phyloP scores from a whole-genome alignment of 2,888 invertebrate species.

The Nomada lathburiana region DNA sequence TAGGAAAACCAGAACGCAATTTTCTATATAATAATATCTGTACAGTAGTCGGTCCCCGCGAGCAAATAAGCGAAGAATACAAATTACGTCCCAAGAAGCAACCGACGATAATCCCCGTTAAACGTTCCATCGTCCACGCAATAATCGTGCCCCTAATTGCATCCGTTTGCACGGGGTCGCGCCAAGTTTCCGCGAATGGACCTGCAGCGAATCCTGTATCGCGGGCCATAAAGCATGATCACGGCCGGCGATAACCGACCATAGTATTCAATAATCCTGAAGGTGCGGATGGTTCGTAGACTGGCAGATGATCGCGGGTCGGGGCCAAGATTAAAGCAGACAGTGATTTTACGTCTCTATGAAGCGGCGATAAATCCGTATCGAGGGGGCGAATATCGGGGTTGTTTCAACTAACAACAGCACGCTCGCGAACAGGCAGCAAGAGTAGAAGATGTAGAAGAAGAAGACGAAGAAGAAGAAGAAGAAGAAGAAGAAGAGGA shows the following conservation, averaged over 20 bases:
- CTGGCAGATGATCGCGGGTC: slow-evolving; percentile 52
- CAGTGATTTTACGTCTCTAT: slow-evolving; percentile 73
- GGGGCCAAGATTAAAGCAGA: slow-evolving; percentile 63
- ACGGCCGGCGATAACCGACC: slow-evolving; percentile 51
- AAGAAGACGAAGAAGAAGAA: slow-evolving; percentile 43
- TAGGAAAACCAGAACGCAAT: too few relatives aligned
- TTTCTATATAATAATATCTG: too few relatives aligned
- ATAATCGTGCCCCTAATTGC: slow-evolving; percentile 60
- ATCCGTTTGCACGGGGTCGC: slow-evolving; percentile 28
- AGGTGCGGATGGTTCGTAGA: slow-evolving; percentile 37
- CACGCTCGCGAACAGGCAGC: slow-evolving; percentile 2
- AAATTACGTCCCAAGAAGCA: not conserved
- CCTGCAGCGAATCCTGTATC: slow-evolving; percentile 38
- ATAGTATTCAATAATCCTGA: slow-evolving; percentile 63
- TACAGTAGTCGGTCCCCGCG: not conserved
- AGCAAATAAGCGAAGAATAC: not conserved
- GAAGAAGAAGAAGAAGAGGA: not conserved
- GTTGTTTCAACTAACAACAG: slow-evolving; percentile 31
- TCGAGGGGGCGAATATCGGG: slow-evolving; percentile 32
- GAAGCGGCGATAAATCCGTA: slow-evolving; percentile 66
- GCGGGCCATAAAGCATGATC: slow-evolving; percentile 50
- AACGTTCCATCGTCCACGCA: slow-evolving; percentile 25
- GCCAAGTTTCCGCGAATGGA: slow-evolving; percentile 40
- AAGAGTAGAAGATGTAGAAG: slow-evolving; percentile 28
- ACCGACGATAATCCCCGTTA: slow-evolving; percentile 4